Percentiles rank a stretch among this genome's conserved stretches.
Evolutionary conservation across 2,888 invertebrate genomes (phyloP).

Genomic region (Torymus tubicola): DNA sequence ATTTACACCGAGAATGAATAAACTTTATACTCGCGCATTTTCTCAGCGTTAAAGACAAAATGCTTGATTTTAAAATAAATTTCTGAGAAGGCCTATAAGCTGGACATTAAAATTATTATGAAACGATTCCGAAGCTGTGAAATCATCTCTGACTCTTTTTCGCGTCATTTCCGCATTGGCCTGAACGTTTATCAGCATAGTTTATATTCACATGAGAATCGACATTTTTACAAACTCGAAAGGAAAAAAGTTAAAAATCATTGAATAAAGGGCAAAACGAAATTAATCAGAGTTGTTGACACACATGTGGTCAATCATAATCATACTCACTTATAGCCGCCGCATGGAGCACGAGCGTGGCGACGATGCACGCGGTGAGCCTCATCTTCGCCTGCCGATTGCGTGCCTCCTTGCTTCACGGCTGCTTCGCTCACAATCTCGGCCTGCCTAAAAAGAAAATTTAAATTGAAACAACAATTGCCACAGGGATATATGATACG

Average conservation of each 20-base stretch:
- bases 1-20: neutral
- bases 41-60: too few relatives aligned
- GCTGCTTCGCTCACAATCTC: constrained; percentile 38
- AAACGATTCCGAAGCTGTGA: neutral
- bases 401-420: neutral
- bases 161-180: too few relatives aligned
- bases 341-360: constrained; percentile 66
- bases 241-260: constrained; percentile 11
- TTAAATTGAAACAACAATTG: constrained; percentile 51
- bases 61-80: too few relatives aligned
- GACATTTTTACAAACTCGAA: too few relatives aligned
- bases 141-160: neutral
- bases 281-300: constrained; percentile 45
- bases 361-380: constrained; percentile 66
- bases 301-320: constrained; percentile 45
- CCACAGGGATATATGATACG: constrained; percentile 37
- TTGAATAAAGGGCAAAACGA: constrained; percentile 23
- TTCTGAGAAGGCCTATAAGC: too few relatives aligned
- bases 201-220: too few relatives aligned
- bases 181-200: too few relatives aligned
- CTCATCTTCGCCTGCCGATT: constrained; percentile 65
- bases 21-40: too few relatives aligned
- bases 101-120: neutral
- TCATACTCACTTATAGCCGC: constrained; percentile 70
- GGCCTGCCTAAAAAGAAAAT: constrained; percentile 60